Conservation (phyloP, 2,888 invertebrate genomes). For the Drosophila anceps region DNA sequence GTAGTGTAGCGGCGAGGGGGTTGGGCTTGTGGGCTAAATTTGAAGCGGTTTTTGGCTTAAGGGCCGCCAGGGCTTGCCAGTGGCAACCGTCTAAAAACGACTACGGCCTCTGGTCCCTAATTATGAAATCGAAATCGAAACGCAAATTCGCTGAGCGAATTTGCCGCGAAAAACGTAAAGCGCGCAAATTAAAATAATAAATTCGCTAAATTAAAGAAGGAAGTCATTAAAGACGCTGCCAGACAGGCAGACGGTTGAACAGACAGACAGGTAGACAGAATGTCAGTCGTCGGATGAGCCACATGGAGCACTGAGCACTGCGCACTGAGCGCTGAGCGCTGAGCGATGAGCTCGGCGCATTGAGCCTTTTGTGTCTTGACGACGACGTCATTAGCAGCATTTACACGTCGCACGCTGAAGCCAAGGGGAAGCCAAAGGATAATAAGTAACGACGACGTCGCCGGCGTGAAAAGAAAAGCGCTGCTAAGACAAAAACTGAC, state of each 20-base stretch:
- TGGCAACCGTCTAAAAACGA: slow-evolving; percentile 48
- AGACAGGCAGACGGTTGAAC: slow-evolving; percentile 1
- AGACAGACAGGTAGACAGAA: background rate
- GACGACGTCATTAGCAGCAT: slow-evolving; percentile 78
- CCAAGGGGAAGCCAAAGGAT: slow-evolving; percentile 73
- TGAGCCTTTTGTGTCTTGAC: slow-evolving; percentile 60
- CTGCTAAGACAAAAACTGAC: slow-evolving; percentile 68
- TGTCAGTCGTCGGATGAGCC: slow-evolving; percentile 25
- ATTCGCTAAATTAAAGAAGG: slow-evolving; percentile 73
- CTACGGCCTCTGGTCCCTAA: slow-evolving; percentile 43
- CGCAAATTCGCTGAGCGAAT: slow-evolving; percentile 39
- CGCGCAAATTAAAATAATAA: slow-evolving; percentile 80
- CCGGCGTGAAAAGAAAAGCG: slow-evolving; percentile 66
- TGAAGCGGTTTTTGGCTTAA: slow-evolving; percentile 20
- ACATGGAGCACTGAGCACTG: slow-evolving; percentile 22
- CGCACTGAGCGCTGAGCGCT: slow-evolving; percentile 22
- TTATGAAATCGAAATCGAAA: slow-evolving; percentile 72
- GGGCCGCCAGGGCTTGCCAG: slow-evolving; percentile 30
- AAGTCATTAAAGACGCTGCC: slow-evolving; percentile 63
- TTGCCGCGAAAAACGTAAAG: slow-evolving; percentile 53
- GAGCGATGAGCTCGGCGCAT: slow-evolving; percentile 23
- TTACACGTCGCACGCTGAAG: slow-evolving; percentile 68
- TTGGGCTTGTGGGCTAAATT: background rate
- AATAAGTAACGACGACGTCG: slow-evolving; percentile 65
- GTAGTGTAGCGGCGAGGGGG: background rate